phyloP scores from a whole-genome alignment of 1,140 invertebrate genomes.

The Galendromus occidentalis region DNA sequence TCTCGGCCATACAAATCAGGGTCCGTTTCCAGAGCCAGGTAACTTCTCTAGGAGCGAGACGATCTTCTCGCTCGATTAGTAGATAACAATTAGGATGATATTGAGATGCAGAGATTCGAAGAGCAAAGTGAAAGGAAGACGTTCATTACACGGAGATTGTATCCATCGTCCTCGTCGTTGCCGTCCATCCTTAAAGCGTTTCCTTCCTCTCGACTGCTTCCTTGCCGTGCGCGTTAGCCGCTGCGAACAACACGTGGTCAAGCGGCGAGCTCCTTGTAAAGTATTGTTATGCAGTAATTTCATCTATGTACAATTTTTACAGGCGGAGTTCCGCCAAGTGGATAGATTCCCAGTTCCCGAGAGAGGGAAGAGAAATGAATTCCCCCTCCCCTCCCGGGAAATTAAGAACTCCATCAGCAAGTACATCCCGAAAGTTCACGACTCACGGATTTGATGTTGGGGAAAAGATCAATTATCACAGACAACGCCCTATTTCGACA shows the following conservation, averaged over 20 bases:
- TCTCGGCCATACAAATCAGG: too few species aligned
- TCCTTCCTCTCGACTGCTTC: neutral
- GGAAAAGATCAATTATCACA: neutral
- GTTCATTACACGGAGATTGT: too few species aligned
- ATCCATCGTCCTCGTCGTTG: neutral
- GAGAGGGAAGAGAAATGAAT: neutral
- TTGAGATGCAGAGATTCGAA: too few species aligned
- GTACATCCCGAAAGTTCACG: neutral
- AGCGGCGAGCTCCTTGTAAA: neutral
- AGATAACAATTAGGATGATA: too few species aligned
- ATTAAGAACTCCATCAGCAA: neutral
- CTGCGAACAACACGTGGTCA: neutral
- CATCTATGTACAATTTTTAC: neutral
- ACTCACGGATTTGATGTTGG: neutral
- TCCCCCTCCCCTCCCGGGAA: neutral
- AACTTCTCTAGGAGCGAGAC: too few species aligned
- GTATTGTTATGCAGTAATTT: neutral
- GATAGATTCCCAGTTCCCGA: neutral
- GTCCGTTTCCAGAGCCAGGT: too few species aligned
- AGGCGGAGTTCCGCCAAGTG: neutral
- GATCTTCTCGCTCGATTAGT: too few species aligned
- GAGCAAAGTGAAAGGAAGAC: too few species aligned
- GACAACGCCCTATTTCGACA: slow-evolving; percentile 10
- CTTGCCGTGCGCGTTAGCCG: neutral
- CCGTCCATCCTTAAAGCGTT: neutral